Evolutionary conservation across 1,140 invertebrate genomes (phyloP).

Genomic region (Aricia agestis): DNA sequence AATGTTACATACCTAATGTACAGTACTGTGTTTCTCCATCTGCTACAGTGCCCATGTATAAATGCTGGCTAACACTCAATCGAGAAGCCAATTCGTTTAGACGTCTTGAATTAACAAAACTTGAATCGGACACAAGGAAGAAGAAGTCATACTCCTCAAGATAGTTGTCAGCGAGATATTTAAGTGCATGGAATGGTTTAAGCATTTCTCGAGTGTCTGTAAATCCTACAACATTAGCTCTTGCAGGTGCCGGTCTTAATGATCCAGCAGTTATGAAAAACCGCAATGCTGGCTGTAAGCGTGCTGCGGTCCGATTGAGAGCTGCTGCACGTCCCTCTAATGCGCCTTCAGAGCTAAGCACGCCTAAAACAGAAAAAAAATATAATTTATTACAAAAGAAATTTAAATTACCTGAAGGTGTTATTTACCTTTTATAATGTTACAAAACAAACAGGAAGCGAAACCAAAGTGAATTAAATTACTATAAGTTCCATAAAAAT

Average conservation of each 20-base stretch:
- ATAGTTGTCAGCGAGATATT: slow-evolving; percentile 93
- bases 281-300: slow-evolving; percentile 80
- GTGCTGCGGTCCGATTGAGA: slow-evolving; percentile 75
- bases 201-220: slow-evolving; percentile 85
- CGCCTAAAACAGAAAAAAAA: slow-evolving; percentile 25
- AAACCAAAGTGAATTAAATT: too few species aligned
- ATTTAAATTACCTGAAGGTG: too few species aligned
- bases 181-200: slow-evolving; percentile 89
- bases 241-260: slow-evolving; percentile 53
- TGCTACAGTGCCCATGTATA: slow-evolving; percentile 81
- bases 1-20: slow-evolving; percentile 81
- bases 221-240: slow-evolving; percentile 69
- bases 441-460: too few species aligned
- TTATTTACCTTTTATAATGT: too few species aligned
- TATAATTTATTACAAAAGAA: not conserved
- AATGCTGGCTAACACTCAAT: slow-evolving; percentile 76
- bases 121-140: slow-evolving; percentile 87
- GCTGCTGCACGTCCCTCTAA: slow-evolving; percentile 73
- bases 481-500: too few species aligned
- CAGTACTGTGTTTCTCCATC: slow-evolving; percentile 90
- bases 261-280: slow-evolving; percentile 84
- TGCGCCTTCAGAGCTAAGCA: slow-evolving; percentile 45
- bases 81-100: slow-evolving; percentile 77
- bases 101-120: slow-evolving; percentile 81
- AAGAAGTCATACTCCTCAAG: slow-evolving; percentile 93